These are phyloP conservation scores for Spilarctia lutea DNA, from an alignment of 2,888 invertebrate species.

Conservation along the genomic window DNA sequence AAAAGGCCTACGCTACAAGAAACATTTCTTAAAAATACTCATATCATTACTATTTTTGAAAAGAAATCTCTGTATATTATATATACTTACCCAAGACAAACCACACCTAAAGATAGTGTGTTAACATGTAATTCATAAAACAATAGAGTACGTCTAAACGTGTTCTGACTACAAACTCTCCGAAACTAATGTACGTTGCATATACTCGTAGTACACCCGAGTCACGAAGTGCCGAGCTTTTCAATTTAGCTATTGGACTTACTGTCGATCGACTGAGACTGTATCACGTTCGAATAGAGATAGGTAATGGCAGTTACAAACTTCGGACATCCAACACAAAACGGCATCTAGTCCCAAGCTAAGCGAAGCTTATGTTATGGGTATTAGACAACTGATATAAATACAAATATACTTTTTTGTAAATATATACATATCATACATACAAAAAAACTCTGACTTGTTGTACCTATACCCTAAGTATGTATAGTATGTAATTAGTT, in stretches of 20 bases:
- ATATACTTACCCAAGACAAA: not conserved
- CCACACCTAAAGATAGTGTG: not conserved
- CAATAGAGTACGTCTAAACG: constrained; percentile 6
- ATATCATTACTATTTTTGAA: not conserved
- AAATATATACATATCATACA: no score
- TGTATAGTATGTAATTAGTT: no score
- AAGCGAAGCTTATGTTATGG: no score
- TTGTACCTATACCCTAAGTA: no score
- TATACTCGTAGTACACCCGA: constrained; percentile 3
- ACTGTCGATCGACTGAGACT: not conserved
- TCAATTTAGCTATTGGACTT: constrained; percentile 1
- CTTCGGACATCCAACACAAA: no score
- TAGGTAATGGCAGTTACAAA: not conserved
- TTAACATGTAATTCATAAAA: constrained; percentile 12
- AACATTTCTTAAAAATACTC: not conserved
- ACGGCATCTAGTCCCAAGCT: no score
- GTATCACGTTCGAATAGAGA: not conserved
- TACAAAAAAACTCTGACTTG: no score
- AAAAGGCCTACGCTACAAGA: not conserved
- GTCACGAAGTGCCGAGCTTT: constrained; percentile 14
- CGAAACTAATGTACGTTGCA: not conserved
- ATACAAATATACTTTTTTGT: no score
- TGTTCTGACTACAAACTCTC: not conserved
- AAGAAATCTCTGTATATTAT: not conserved
- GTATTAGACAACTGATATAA: no score